Evolutionary conservation across 2,888 invertebrate species (phyloP), one percentile per base, ranked within the genome.

Genomic region (Parelbella ahira): DNA sequence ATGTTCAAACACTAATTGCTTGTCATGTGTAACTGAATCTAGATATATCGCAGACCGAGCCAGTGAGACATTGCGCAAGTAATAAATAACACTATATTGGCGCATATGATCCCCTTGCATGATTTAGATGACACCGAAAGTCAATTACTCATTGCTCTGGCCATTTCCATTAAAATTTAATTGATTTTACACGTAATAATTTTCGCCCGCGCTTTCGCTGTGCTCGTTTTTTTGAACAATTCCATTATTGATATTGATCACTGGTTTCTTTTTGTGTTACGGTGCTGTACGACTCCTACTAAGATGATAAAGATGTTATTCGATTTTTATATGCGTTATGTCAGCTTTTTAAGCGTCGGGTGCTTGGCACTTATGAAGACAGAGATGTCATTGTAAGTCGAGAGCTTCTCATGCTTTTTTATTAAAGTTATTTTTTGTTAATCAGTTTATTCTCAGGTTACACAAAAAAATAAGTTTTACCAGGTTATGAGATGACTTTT

Each of bases 101-200:
- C 60, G 27, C 21, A 20, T 20, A 41, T 41, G 33, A 41, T 13
- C 33, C 10, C 41, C 25, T 18, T 27, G 27, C 13, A 41, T 41
- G 41, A 41, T 41, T 41, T 41, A 41, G 13, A 41, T 27, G 41
- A 41, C 41, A 27, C 20, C 27, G 21, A 28, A 28, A 41, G 41
- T 33, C 63, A 61, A 69, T 74, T 67, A 68, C 63, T 70, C 59
- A 68, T 60, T 58, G 50, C 59, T 47, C 56, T 56, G 57, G 54
- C 56, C 49, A 53, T 56, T 49, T 49, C 53, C 69, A 68, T 68
- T 63, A 71, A 67, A 66, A 60, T 63, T 63, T 76, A 76, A 79
- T 79, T 75, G 79, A 76, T 76, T 73, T 64, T 64, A 65, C 63
- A 59, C 60, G 59, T 56, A 62, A 68, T 76, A 71, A 65, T 63